Evolutionary conservation across 2,888 invertebrate species (phyloP), one percentile per base, ranked within the genome.

Genomic region (Prosopocoilus inquinatus): DNA sequence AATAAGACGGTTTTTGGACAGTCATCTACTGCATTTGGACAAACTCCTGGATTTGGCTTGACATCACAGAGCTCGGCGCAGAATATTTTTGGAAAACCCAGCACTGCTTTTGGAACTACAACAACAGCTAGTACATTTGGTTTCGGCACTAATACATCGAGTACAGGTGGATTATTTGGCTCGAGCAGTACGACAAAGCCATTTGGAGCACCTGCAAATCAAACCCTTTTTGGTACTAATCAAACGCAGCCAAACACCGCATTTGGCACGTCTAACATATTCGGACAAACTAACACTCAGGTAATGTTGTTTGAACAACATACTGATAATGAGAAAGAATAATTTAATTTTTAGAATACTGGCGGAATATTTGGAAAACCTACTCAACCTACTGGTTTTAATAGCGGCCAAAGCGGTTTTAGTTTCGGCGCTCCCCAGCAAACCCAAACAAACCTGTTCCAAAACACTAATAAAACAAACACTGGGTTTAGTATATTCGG

Each of bases 71-170:
- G 60, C 80, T 84, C 84, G 57, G 80, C 81, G 33, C 80, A 83
- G 0, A 80, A 82, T 46, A 79, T 89, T 35, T 88, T 92, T 75
- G 87, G 86, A 0, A 87, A 87, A 77, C 82, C 82, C 49, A 81
- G 79, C 62, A 78, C 82, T 47, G 83, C 78, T 9, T 88, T 87
- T 69, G 87, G 86, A 41, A 69, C 78, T 45, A 75, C 84, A 2
- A 75, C 57, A 8, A 41, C 57, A 11, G 41, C 57, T 9, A 57
- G 45, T 46, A 35, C 57, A 2, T 57, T 81, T 0, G 74, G 77
- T 1, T 83, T 84, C 70, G 82, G 82, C 0, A 71, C 78, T 0
- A 61, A 52, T 43, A 57, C 58, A 3, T 56, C 50, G 32, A 57
- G 65, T 72, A 2, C 64, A 72, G 0, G 74, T 76, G 41, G 41